Base-by-base conservation (phyloP, 2,797 vertebrate genomes). In the Xenops minutus region DNA sequence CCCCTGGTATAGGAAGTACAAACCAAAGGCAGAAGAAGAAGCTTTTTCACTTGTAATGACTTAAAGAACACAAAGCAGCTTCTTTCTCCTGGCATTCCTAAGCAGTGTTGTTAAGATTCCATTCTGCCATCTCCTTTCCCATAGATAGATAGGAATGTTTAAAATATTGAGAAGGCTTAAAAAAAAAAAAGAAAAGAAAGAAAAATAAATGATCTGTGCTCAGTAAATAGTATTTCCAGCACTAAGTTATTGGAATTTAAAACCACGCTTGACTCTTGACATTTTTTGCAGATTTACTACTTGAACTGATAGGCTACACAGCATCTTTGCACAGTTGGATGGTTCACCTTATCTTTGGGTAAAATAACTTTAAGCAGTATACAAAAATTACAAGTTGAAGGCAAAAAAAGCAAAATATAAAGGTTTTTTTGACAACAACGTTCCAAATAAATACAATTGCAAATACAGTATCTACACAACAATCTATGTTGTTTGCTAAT, bases 151-250 rank as follows among this genome's bases (percentile, higher is more conserved):
- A 56, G 9, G 9, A 62, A 73, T 34, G 12, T 29, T 87, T 51
- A 34, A 82, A 82, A 46, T 37, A 89, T 2, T 43, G 6, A 58
- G 11, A n/a, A 48, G 7, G 10, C 5, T 61, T 37, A 2, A 23
- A 51, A 44, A 15, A 30, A 59, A 44, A 19, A 20, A 19, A 22
- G 19, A 14, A 2, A 8, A 43, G 9, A 12, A 16, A 1, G 3
- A 5, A 23, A 41, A 30, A 39, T 2, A 51, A 56, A 10, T 5
- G 0, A 44, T 27, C 26, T 36, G 10, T 32, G 4, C 5, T 77
- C 10, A 69, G 32, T 49, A 69, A 58, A 51, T 24, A 52, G 9
- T 32, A 8, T 77, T 88, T 49, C 56, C 36, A 34, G 55, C 18
- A 52, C 8, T 64, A 87, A 61, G 55, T 62, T 39, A 54, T 27